Evolutionary conservation across 2,113 vertebrate species (phyloP).

Genomic region (Mus pahari): DNA sequence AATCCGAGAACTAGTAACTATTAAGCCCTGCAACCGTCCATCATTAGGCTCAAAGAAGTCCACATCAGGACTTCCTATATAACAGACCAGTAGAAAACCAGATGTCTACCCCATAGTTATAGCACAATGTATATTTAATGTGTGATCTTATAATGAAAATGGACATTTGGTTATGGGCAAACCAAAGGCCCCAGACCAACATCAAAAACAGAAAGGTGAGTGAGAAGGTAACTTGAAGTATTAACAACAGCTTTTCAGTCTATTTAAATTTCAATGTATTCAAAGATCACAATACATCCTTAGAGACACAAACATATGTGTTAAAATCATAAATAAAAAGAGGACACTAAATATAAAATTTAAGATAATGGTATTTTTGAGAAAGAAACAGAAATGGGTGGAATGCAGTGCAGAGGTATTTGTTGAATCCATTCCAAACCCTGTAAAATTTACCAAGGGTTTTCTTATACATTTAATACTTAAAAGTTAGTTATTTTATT

Average conservation of each 20-base stretch:
- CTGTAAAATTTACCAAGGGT: background rate
- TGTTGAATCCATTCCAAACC: background rate
- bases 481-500: slow-evolving; percentile 79
- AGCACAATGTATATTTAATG: background rate
- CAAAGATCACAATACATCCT: background rate
- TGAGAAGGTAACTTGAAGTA: background rate
- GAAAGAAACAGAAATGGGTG: background rate
- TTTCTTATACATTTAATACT: background rate
- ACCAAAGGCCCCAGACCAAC: background rate
- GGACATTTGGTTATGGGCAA: background rate
- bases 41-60: background rate
- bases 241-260: background rate
- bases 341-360: background rate
- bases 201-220: background rate
- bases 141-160: background rate
- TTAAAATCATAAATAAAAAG: background rate
- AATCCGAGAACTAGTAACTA: slow-evolving; percentile 32
- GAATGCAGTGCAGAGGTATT: background rate
- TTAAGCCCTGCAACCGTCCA: background rate
- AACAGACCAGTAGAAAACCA: background rate
- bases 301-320: background rate
- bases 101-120: background rate
- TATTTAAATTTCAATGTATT: slow-evolving; percentile 49
- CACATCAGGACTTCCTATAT: background rate
- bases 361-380: background rate